phyloP scores from a whole-genome alignment of 2,113 vertebrate genomes.

The Sceloporus tristichus region DNA sequence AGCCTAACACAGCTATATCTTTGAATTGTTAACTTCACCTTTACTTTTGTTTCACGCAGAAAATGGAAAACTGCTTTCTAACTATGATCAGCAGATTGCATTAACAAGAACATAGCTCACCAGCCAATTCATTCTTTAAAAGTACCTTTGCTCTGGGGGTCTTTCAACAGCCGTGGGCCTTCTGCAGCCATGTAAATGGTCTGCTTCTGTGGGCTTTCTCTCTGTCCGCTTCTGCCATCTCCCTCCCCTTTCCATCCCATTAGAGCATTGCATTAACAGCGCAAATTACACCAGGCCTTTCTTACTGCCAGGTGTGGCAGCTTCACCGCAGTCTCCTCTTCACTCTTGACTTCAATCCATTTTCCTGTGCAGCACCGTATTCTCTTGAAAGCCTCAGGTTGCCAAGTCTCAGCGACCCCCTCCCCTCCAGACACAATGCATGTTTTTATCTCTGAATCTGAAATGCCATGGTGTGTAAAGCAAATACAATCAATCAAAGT shows the following conservation, averaged over 20 bases:
- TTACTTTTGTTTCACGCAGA: background rate
- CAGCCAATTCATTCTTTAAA: background rate
- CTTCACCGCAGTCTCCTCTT: background rate
- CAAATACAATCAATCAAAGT: slow-evolving; percentile 8
- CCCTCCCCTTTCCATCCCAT: background rate
- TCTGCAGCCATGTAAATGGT: background rate
- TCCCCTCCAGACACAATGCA: background rate
- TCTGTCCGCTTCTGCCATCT: background rate
- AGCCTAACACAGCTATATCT: no score
- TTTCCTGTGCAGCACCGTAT: slow-evolving; percentile 10
- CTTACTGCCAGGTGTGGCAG: background rate
- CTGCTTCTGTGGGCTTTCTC: background rate
- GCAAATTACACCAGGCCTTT: background rate
- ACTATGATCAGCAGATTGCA: background rate
- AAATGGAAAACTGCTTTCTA: background rate
- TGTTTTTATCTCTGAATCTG: slow-evolving; percentile 21
- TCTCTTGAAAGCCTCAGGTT: slow-evolving; percentile 19
- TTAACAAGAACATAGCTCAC: background rate
- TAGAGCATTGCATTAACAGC: no score
- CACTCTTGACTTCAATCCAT: background rate
- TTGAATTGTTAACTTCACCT: background rate
- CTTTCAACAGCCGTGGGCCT: background rate
- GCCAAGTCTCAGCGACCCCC: background rate
- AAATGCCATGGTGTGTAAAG: slow-evolving; percentile 28
- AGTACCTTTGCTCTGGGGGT: no score